These are phyloP conservation scores for Epinephelus awoara DNA, from an alignment of 2,797 vertebrate species.

Conservation along the genomic window DNA sequence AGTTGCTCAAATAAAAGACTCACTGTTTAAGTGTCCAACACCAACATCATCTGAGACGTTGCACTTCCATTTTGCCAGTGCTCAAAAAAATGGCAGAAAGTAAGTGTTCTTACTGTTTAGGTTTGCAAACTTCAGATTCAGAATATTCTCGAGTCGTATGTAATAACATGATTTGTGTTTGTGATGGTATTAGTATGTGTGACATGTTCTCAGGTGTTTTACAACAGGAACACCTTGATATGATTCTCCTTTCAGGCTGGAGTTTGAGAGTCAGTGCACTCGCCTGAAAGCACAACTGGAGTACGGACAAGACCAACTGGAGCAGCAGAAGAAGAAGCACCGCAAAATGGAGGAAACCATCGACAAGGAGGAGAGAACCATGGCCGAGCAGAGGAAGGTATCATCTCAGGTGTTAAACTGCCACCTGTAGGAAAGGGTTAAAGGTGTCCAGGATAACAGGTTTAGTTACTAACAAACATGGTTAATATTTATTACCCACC, in stretches of 20 bases:
- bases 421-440: not conserved
- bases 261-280: constrained; percentile 92
- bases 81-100: not conserved
- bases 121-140: not conserved
- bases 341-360: constrained; percentile 80
- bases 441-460: not conserved
- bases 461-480: not conserved
- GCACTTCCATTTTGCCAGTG: not conserved
- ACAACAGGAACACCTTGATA: not conserved
- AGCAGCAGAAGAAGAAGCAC: constrained; percentile 83
- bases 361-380: constrained; percentile 79
- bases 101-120: not conserved
- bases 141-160: not conserved
- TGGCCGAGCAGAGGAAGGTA: constrained; percentile 86
- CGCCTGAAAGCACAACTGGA: constrained; percentile 88
- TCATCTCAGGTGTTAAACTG: not conserved
- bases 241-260: constrained; percentile 83
- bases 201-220: not conserved
- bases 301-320: constrained; percentile 87
- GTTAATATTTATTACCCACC: no score
- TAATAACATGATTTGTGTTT: not conserved
- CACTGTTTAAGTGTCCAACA: not conserved
- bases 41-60: not conserved
- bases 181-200: not conserved
- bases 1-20: not conserved